Evolutionary conservation across 2,888 invertebrate species (phyloP), one percentile per base, ranked within the genome.

Genomic region (Heliconius ismenius): DNA sequence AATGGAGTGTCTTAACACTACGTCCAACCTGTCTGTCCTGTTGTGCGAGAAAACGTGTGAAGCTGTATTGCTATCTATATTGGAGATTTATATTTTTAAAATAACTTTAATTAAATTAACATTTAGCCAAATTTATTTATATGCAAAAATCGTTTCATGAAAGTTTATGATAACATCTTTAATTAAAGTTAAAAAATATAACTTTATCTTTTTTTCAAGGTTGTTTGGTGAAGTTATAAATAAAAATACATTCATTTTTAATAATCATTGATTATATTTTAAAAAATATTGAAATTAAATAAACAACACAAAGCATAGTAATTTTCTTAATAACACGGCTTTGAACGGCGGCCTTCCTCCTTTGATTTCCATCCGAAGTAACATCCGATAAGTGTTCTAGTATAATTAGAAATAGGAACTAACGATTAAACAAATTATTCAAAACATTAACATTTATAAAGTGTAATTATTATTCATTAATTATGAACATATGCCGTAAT

Each of bases 331-430:
- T 60, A 18, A 39, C 13, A 0, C 39, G 67, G 39, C 39, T 73
- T 36, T 73, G 26, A 24, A 39, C 36, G 63, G 24, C 70, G 77
- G 75, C 80, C 80, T 80, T 76, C 79, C 26, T 75, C 70, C 72
- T 78, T 74, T 77, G 77, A 79, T 82, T 82, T 81, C 81, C 80
- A 78, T 82, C 80, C 80, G 80, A 79, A 79, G 79, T 77, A 73
- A 74, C 36, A 75, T 75, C 79, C 80, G 81, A 79, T 75, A 75
- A 58, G 65, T 39, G n/a, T 24, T 72, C 28, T 72, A 28, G 21
- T n/a, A 21, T 26, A 32, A 26, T 73, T 39, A 36, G 36, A 72
- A 73, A 75, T 63, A 73, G 75, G 78, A 75, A 78, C 78, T 28
- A 69, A 54, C 68, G 68, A 78, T 78, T 78, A 78, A 62, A 26